These are phyloP conservation scores for Sapayoa aenigma DNA, from an alignment of 2,113 vertebrate species.

Conservation along the genomic window DNA sequence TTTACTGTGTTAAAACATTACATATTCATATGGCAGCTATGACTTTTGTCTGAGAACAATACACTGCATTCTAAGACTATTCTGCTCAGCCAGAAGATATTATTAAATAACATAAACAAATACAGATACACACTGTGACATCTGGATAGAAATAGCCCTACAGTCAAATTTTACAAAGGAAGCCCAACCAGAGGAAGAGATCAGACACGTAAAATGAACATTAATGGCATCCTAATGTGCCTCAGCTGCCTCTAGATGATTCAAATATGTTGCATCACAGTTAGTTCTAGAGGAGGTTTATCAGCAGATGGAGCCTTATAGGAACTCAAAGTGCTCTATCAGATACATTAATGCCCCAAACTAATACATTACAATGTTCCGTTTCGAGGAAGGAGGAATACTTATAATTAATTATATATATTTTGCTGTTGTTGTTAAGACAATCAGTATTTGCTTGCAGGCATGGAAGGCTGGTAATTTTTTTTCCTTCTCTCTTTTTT, in stretches of 20 bases:
- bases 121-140: slow-evolving; percentile 4
- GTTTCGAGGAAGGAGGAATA: neutral
- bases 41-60: neutral
- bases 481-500: too few relatives aligned
- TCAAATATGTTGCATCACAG: neutral
- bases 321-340: neutral
- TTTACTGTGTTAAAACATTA: neutral
- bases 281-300: neutral
- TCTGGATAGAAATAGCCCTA: slow-evolving; percentile 46
- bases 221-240: slow-evolving; percentile 38
- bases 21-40: slow-evolving; percentile 15
- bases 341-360: neutral
- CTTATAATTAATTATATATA: neutral
- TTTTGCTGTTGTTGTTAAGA: neutral
- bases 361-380: neutral
- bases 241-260: neutral
- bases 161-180: neutral
- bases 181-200: neutral
- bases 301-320: slow-evolving; percentile 34
- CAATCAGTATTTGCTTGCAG: neutral
- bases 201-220: neutral
- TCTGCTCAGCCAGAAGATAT: slow-evolving; percentile 9
- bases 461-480: neutral
- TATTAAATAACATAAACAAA: slow-evolving; percentile 54
- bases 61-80: neutral